A percentile compares a stretch with the other conserved stretches of the same genome.
Evolutionary conservation across 2,113 vertebrate genomes (phyloP).

Genomic region (Myiozetetes cayanensis): DNA sequence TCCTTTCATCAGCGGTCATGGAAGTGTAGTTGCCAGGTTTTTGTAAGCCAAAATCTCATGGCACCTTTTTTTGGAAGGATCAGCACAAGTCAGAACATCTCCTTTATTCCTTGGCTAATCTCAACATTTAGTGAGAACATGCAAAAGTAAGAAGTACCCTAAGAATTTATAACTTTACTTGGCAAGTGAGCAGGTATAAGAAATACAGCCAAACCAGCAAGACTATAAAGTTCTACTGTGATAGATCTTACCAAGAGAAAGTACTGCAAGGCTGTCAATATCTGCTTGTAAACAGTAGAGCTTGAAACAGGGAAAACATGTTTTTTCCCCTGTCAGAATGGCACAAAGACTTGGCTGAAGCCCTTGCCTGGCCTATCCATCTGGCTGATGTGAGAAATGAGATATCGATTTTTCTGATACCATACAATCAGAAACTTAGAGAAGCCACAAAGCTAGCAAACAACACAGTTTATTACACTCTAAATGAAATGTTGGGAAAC

Average conservation of each 20-base stretch:
- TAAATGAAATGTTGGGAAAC: slow-evolving; percentile 51
- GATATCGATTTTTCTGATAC: slow-evolving; percentile 77
- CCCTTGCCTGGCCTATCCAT: slow-evolving; percentile 64
- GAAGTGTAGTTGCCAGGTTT: not conserved
- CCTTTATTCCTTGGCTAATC: not conserved
- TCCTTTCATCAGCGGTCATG: not conserved
- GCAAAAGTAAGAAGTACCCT: not conserved
- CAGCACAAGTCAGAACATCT: not conserved
- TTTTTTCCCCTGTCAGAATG: slow-evolving; percentile 60
- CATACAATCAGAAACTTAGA: slow-evolving; percentile 67
- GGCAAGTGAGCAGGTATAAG: not conserved
- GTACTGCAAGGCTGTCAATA: slow-evolving; percentile 62
- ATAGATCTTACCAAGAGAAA: slow-evolving; percentile 55
- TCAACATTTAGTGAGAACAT: slow-evolving; percentile 14
- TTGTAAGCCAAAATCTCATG: not conserved
- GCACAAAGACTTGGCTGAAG: slow-evolving; percentile 67
- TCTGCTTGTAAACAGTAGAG: slow-evolving; percentile 62
- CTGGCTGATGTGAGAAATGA: slow-evolving; percentile 79
- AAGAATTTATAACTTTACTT: slow-evolving; percentile 48
- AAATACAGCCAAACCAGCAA: slow-evolving; percentile 20
- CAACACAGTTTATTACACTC: slow-evolving; percentile 6
- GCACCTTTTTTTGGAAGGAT: not conserved
- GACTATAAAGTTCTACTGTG: slow-evolving; percentile 20
- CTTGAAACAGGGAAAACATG: slow-evolving; percentile 65
- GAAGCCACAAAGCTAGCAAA: slow-evolving; percentile 43